These are phyloP conservation scores for Psephotus haematonotus DNA, from an alignment of 2,113 vertebrate species.

Conservation along the genomic window DNA sequence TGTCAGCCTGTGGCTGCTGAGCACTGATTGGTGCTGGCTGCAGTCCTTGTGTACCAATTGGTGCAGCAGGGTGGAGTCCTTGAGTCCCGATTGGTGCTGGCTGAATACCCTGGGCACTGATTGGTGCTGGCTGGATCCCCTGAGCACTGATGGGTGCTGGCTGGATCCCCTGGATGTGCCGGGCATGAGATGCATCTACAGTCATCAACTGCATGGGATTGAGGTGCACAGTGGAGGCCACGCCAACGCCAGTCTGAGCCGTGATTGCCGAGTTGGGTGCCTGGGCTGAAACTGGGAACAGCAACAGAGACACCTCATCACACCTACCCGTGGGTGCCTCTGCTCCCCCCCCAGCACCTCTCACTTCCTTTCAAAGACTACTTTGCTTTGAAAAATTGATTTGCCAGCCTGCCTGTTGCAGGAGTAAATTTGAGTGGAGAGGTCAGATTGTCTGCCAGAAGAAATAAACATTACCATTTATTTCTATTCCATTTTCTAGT, in stretches of 20 bases:
- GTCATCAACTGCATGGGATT: conserved; percentile 99
- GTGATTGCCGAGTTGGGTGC: conserved; percentile 91
- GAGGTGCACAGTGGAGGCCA: conserved; percentile 94
- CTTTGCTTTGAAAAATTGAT: not conserved
- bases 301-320: not conserved
- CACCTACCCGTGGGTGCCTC: not conserved
- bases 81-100: conserved; percentile 88
- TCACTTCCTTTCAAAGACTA: not conserved
- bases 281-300: conserved; percentile 87
- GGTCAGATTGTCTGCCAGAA: not conserved
- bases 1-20: conserved; percentile 82
- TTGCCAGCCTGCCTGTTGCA: not conserved
- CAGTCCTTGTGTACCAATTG: conserved; percentile 87
- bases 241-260: conserved; percentile 88
- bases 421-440: not conserved
- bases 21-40: conserved; percentile 84
- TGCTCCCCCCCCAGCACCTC: not conserved
- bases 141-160: conserved; percentile 90
- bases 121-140: conserved; percentile 88
- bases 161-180: conserved; percentile 90
- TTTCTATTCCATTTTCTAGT: not conserved
- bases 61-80: conserved; percentile 85
- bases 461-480: not conserved
- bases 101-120: conserved; percentile 90
- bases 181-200: conserved; percentile 83